A percentile compares a stretch with the other conserved stretches of the same genome.
phyloP scores from a whole-genome alignment of 1,140 invertebrate species.

The Aphidius gifuensis region DNA sequence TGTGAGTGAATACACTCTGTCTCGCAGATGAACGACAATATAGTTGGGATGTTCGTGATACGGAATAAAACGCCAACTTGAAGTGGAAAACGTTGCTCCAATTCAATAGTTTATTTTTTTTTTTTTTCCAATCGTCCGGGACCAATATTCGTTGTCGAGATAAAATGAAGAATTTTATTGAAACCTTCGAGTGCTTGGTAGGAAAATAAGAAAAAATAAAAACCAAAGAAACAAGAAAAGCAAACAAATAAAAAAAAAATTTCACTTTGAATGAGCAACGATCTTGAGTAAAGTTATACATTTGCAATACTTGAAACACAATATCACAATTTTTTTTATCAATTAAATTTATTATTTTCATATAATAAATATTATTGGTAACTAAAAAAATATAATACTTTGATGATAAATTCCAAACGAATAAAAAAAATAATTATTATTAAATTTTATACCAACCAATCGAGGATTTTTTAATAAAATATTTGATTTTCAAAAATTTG shows the following conservation, averaged over 20 bases:
- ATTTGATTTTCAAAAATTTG: too few relatives aligned
- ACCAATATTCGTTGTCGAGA: slow-evolving; percentile 27
- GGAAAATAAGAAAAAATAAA: slow-evolving; percentile 2
- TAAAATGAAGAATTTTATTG: slow-evolving; percentile 27
- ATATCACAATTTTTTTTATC: too few relatives aligned
- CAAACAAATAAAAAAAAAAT: not conserved
- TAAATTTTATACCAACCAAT: too few relatives aligned
- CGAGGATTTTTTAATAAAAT: too few relatives aligned
- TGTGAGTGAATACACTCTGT: slow-evolving; percentile 19
- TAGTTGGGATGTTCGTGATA: slow-evolving; percentile 21
- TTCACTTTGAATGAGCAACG: too few relatives aligned
- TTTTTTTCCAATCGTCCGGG: slow-evolving; percentile 22
- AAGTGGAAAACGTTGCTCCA: slow-evolving; percentile 27
- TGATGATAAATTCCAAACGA: too few relatives aligned
- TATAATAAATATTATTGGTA: too few relatives aligned
- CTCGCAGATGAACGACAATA: slow-evolving; percentile 5
- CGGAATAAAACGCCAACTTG: slow-evolving; percentile 21
- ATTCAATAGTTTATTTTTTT: slow-evolving; percentile 17
- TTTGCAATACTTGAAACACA: too few relatives aligned
- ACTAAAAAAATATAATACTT: too few relatives aligned
- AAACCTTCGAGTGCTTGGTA: slow-evolving; percentile 15
- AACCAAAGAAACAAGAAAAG: not conserved
- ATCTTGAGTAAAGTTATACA: too few relatives aligned
- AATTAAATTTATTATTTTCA: too few relatives aligned
- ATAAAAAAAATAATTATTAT: too few relatives aligned